A percentile compares a stretch with the other conserved stretches of the same genome.
phyloP scores from a whole-genome alignment of 2,797 vertebrate species.

The Triplophysa yarkandensis region DNA sequence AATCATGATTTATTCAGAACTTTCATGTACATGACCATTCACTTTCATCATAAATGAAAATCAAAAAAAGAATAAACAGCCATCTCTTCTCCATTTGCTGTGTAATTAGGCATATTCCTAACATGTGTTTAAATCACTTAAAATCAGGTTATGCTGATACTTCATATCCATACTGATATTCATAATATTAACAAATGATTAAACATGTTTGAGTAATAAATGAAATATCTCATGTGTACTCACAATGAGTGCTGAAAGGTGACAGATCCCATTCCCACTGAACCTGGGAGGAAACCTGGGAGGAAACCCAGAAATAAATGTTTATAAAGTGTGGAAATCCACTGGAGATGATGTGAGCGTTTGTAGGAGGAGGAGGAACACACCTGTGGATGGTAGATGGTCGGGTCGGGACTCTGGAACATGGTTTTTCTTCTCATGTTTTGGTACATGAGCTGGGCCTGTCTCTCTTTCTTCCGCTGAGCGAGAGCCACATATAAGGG shows the following conservation, averaged over 20 bases:
- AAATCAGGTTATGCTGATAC: too few species aligned
- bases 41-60: too few species aligned
- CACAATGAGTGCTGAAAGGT: conserved; percentile 90
- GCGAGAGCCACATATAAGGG: conserved; percentile 94
- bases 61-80: too few species aligned
- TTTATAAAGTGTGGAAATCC: not conserved
- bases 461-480: conserved; percentile 94
- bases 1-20: too few species aligned
- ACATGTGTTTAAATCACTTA: too few species aligned
- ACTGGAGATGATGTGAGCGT: not conserved
- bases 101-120: too few species aligned
- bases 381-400: conserved; percentile 92
- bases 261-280: conserved; percentile 92
- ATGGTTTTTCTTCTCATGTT: conserved; percentile 97
- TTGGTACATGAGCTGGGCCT: conserved; percentile 95
- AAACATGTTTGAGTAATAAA: too few species aligned
- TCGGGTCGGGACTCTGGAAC: conserved; percentile 89
- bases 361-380: conserved; percentile 57
- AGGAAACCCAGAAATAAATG: not conserved
- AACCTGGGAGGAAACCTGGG: too few species aligned
- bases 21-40: too few species aligned
- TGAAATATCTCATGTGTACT: conserved; percentile 61
- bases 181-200: too few species aligned
- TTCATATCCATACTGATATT: too few species aligned
- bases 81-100: too few species aligned